Evolutionary conservation across 2,113 vertebrate species (phyloP).

Genomic region (Pao palembangensis): DNA sequence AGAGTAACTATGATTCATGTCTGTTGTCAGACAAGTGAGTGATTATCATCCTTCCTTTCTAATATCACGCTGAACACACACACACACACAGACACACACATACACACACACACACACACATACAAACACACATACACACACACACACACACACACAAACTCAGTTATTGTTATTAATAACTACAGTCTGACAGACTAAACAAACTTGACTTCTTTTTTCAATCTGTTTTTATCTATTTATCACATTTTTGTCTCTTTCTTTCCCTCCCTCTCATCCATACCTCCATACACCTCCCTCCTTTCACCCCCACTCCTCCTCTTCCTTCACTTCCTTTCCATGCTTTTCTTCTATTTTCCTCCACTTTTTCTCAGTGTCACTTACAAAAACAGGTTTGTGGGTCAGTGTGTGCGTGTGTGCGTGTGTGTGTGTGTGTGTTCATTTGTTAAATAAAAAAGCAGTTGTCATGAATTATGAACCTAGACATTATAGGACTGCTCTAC

Average conservation of each 20-base stretch:
- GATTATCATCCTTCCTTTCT: constrained; percentile 38
- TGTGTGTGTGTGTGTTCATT: too few relatives aligned
- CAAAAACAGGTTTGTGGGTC: constrained; percentile 22
- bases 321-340: too few relatives aligned
- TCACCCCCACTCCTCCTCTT: constrained; percentile 75
- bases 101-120: not conserved
- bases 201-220: too few relatives aligned
- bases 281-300: constrained; percentile 54
- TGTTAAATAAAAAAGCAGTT: too few relatives aligned
- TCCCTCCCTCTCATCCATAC: too few relatives aligned
- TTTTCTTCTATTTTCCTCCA: too few relatives aligned
- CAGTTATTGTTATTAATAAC: constrained; percentile 4
- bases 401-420: too few relatives aligned
- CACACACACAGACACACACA: constrained; percentile 4
- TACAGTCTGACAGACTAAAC: too few relatives aligned
- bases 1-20: constrained; percentile 23
- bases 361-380: constrained; percentile 49
- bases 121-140: not conserved
- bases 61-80: constrained; percentile 20
- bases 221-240: too few relatives aligned
- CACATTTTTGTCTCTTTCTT: too few relatives aligned
- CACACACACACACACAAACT: not conserved
- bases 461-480: too few relatives aligned
- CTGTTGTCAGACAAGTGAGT: constrained; percentile 42
- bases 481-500: too few relatives aligned